These are phyloP conservation scores for Ornithoptera priamus DNA, from an alignment of 2,888 invertebrate species.

Conservation along the genomic window DNA sequence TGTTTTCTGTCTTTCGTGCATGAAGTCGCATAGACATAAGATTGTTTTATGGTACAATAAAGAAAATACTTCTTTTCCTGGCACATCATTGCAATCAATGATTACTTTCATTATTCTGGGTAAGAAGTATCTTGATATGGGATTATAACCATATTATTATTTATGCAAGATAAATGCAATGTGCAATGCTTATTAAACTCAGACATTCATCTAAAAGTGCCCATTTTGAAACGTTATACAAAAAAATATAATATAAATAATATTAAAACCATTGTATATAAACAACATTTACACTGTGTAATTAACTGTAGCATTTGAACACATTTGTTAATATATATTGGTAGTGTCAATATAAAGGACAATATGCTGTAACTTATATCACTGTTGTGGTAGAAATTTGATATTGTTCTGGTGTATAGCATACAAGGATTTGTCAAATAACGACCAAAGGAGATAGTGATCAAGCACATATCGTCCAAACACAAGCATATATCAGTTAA, in stretches of 20 bases:
- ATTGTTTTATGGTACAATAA: background rate
- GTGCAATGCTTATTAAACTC: background rate
- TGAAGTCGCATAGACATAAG: background rate
- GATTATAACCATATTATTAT: background rate
- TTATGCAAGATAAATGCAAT: background rate
- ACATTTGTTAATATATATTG: too few relatives aligned
- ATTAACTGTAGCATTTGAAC: background rate
- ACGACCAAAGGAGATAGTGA: background rate
- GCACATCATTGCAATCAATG: background rate
- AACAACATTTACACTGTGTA: background rate
- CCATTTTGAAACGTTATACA: background rate
- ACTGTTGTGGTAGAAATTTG: constrained; percentile 10
- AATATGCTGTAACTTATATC: constrained; percentile 3
- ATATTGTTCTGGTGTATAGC: background rate
- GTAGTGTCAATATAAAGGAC: constrained; percentile 12
- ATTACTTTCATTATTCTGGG: background rate
- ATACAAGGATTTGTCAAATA: background rate
- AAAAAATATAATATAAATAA: too few relatives aligned
- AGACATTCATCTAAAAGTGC: background rate
- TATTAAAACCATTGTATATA: too few relatives aligned
- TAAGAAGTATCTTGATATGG: background rate
- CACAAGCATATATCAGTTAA: too few relatives aligned
- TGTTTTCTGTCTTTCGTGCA: too few relatives aligned
- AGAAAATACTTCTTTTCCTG: background rate
- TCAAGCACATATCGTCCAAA: background rate